These are phyloP conservation scores for Gymnocheta viridis DNA, from an alignment of 2,888 invertebrate genomes.

Conservation along the genomic window DNA sequence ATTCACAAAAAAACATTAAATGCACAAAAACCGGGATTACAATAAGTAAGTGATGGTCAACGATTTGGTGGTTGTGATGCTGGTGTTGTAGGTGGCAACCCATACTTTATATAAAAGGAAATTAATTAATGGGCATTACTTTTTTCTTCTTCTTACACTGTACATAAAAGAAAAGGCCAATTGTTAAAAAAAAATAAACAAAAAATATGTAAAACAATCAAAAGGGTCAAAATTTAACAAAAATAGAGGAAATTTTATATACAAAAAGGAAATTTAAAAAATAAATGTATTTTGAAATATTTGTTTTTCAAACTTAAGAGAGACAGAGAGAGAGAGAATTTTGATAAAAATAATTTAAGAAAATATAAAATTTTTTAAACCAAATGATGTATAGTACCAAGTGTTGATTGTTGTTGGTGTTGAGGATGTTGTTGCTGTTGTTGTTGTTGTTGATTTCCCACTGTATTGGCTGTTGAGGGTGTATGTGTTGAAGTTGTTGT, in stretches of 20 bases:
- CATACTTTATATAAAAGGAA: conserved; percentile 47
- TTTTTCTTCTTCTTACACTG: conserved; percentile 1
- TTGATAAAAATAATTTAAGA: background rate
- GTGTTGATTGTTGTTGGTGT: conserved; percentile 55
- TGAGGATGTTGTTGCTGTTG: conserved; percentile 39
- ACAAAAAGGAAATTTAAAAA: background rate
- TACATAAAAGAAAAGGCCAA: background rate
- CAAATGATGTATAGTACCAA: conserved; percentile 66
- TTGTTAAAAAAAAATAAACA: background rate
- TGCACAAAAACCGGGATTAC: conserved; percentile 51
- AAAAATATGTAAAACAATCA: background rate
- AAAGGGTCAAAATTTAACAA: conserved; percentile 1
- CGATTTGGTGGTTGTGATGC: conserved; percentile 28
- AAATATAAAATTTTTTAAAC: conserved; percentile 45
- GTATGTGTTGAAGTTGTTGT: conserved; percentile 71
- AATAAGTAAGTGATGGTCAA: conserved; percentile 32
- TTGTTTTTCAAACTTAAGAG: background rate
- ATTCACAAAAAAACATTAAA: conserved; percentile 43
- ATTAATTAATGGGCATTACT: conserved; percentile 22
- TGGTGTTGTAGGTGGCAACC: conserved; percentile 42
- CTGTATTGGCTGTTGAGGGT: conserved; percentile 65
- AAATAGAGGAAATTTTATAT: conserved; percentile 4
- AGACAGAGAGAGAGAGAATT: background rate
- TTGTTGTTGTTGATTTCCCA: conserved; percentile 57
- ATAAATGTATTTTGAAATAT: background rate